Evolutionary conservation across 2,113 vertebrate species (phyloP), one percentile per base, ranked within the genome.

Genomic region (Tachysurus fulvidraco): DNA sequence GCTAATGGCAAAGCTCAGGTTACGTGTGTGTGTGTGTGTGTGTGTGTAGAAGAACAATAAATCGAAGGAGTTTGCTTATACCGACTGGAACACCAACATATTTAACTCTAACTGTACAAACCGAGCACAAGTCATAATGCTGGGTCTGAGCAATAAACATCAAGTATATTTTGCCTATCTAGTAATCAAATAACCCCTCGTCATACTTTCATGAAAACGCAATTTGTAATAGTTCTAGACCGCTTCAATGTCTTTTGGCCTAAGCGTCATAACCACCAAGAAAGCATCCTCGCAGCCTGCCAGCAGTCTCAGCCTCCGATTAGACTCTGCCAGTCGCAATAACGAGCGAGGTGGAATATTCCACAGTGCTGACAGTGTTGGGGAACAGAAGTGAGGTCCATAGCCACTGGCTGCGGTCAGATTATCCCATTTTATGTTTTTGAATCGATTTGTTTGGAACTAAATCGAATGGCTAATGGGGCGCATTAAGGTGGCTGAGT

Each of bases 261-360:
- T 30, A 89, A 93, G 93, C 92, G 91, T 94, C 90, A 65, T 88
- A 91, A 94, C 93, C 93, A 4, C 93, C 67, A 86, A 92, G 92
- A 94, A 95, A 94, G 93, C 92, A 83, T 93, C 81, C 83, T 89
- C 85, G 77, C 83, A 69, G 87, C 81, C 88, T 93, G 93, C 93
- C 94, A 94, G 91, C 76, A 92, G 92, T 93, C 93, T 94, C 92
- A 93, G 88, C 89, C 87, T 81, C 90, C 76, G 83, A 87, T 92
- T 85, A 89, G 89, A 88, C 89, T 77, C 89, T 93, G 91, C 92
- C 92, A 93, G 92, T 91, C 89, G 87, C 91, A 94, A 90, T 92
- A 94, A 92, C 5, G 90, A 90, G 84, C 78, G 82, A 88, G 82
- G 54, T 85, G 54, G 86, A 92, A 93, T 91, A 92, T 90, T 89